phyloP scores from a whole-genome alignment of 2,888 invertebrate species.

The Tiliacea citrago region DNA sequence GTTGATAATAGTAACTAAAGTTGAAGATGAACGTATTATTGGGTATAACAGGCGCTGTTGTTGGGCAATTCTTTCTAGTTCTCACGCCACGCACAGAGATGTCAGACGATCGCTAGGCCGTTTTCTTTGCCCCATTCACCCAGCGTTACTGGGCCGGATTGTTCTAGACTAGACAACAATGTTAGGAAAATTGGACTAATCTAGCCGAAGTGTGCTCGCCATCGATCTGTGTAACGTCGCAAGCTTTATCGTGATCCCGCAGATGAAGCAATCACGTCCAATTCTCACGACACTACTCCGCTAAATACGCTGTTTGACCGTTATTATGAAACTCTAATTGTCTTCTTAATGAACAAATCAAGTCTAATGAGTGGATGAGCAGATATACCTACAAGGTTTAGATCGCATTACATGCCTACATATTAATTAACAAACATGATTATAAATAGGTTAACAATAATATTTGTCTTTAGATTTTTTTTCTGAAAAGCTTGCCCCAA shows the following conservation, averaged over 20 bases:
- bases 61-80: conserved; percentile 71
- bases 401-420: conserved; percentile 20
- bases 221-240: conserved; percentile 64
- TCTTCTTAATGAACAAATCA: conserved; percentile 63
- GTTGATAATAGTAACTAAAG: conserved; percentile 6
- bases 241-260: conserved; percentile 72
- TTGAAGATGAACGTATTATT: conserved; percentile 37
- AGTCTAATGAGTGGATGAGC: conserved; percentile 39
- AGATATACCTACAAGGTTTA: conserved; percentile 33
- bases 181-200: conserved; percentile 73
- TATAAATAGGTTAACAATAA: conserved; percentile 1
- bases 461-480: conserved; percentile 2
- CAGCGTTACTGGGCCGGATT: conserved; percentile 62
- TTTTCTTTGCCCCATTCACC: conserved; percentile 75
- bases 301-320: conserved; percentile 64
- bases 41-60: conserved; percentile 58
- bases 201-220: conserved; percentile 67
- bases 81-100: conserved; percentile 67
- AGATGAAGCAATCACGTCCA: conserved; percentile 73
- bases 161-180: conserved; percentile 67
- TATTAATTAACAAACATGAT: conserved; percentile 47
- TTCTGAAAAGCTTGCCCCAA: not conserved
- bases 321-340: conserved; percentile 75
- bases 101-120: conserved; percentile 61
- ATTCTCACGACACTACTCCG: conserved; percentile 77